Base-by-base conservation (phyloP, 2,888 invertebrate genomes). In the Epicampocera succincta region DNA sequence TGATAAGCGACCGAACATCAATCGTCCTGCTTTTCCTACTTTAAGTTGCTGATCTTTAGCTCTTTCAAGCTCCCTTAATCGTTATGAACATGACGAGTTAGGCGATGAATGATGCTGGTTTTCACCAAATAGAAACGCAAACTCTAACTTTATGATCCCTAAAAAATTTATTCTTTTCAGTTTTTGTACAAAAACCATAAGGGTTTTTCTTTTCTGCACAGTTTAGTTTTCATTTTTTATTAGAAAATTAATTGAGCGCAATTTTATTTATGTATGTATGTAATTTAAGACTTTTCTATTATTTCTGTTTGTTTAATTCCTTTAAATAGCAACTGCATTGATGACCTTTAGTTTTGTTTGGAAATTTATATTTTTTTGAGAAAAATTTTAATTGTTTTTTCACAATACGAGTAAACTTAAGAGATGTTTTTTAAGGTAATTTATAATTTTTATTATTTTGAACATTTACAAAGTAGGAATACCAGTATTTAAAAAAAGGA, bases 381-480 rank as follows among this genome's bases (percentile, higher is more conserved):
- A 73, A 85, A 46, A 72, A 65, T 68, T 86, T 86, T 86, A 87
- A 86, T 87, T 87, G 85, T 84, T 86, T 86, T 87, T 87, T 86
- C 84, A 15, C 15, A 65, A 33, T 86, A 87, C 87, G 86, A 86
- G 85, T 85, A 83, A 83, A 84, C 86, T 87, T 87, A 85, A 85
- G 86, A 85, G 83, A 38, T 44, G 84, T 76, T 83, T 84, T 83
- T 83, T 66, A 84, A 74, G 83, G 88, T 83, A 87, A 88, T 87
- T 58, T 88, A 85, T 88, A 87, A 87, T 87, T 87, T 87, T 87
- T 87, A 87, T 87, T 88, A 87, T 88, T 88, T 87, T 87, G 87
- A 84, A 87, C 88, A 85, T 77, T 83, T 25, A 19, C 25, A n/a
- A 17, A 48, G 17, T 8, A 38, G 8, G 4, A 44, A 54, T 21